Conservation (phyloP, 64 coral and sea anemone genomes). For the Trachythela sp. region DNA sequence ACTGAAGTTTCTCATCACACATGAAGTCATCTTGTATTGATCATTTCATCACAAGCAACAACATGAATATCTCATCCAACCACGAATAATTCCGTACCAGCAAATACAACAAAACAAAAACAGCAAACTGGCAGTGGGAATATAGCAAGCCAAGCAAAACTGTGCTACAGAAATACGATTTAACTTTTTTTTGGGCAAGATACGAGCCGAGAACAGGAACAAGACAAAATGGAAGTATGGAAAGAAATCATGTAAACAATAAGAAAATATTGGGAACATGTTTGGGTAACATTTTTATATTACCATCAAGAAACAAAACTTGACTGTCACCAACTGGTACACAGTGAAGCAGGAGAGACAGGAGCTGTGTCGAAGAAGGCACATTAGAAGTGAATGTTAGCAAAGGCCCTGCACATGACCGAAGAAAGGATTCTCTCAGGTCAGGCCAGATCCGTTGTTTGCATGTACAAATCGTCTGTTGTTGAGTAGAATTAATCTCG, state of each 20-base stretch:
- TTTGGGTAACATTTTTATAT: background rate
- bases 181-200: background rate
- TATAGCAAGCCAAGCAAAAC: slow-evolving; percentile 5
- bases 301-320: slow-evolving; percentile 8
- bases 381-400: background rate
- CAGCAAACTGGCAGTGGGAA: background rate
- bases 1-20: background rate
- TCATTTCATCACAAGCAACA: background rate
- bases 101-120: background rate
- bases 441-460: background rate
- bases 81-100: background rate
- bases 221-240: background rate
- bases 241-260: background rate
- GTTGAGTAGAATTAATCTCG: background rate
- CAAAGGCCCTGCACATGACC: background rate
- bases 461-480: background rate
- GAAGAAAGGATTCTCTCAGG: background rate
- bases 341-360: background rate
- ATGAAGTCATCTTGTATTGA: background rate
- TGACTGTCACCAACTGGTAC: background rate
- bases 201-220: background rate
- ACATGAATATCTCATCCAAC: background rate
- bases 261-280: background rate
- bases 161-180: background rate
- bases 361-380: background rate